Conservation (phyloP, 1,140 invertebrate genomes). For the honey bee (Apis mellifera) region Amel_HAv3.1 CM009931.2:11285001-11285500, state of each 20-base stretch:
- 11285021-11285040: neutral
- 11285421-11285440: neutral
- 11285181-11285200: neutral
- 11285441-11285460: constrained; percentile 14
- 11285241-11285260: constrained; percentile 54
- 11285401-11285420: constrained; percentile 42
- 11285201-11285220: neutral
- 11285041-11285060: neutral
- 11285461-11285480: neutral
- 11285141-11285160: neutral
- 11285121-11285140: neutral
- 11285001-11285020: too few relatives aligned
- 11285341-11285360: constrained; percentile 34
- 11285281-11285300: constrained; percentile 62
- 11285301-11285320: constrained; percentile 33
- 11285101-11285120: neutral
- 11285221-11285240: constrained; percentile 30
- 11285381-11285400: constrained; percentile 45
- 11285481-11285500: neutral
- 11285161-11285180: neutral
- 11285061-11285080: too few relatives aligned
- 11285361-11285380: constrained; percentile 37
- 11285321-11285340: constrained; percentile 55
- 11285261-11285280: constrained; percentile 54
- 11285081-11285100: neutral